Conservation (phyloP, 2,797 vertebrate species). For the Sylvilagus floridanus region DNA sequence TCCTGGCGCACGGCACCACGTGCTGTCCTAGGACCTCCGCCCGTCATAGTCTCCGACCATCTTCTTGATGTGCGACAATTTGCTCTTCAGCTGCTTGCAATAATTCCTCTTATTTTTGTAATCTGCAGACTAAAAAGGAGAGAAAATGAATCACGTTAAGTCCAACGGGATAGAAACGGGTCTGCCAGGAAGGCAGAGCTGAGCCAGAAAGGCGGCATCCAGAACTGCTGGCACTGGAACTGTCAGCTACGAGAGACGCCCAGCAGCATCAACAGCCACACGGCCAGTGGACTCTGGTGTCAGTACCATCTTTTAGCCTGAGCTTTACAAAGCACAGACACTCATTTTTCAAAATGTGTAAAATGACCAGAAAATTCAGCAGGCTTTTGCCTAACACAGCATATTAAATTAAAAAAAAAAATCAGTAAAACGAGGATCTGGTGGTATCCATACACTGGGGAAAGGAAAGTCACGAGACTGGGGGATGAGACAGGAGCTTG, state of each 20-base stretch:
- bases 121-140: constrained; percentile 88
- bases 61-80: constrained; percentile 94
- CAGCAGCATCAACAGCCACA: background rate
- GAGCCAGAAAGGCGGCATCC: background rate
- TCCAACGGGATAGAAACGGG: background rate
- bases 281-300: background rate
- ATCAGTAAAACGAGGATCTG: background rate
- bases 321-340: background rate
- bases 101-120: constrained; percentile 92
- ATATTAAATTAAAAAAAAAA: constrained; percentile 12
- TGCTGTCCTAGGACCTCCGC: constrained; percentile 75
- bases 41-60: constrained; percentile 92
- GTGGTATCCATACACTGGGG: too few relatives aligned
- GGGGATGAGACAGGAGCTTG: background rate
- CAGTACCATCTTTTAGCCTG: background rate
- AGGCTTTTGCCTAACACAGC: background rate
- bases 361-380: background rate
- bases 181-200: background rate
- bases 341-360: constrained; percentile 20
- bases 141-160: background rate
- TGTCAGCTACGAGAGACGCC: background rate
- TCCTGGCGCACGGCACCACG: background rate
- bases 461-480: background rate
- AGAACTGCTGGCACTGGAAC: too few relatives aligned
- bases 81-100: constrained; percentile 93